Evolutionary conservation across 2,888 invertebrate genomes (phyloP), one percentile per base, ranked within the genome.

Genomic region (Mactromeris polynyma): DNA sequence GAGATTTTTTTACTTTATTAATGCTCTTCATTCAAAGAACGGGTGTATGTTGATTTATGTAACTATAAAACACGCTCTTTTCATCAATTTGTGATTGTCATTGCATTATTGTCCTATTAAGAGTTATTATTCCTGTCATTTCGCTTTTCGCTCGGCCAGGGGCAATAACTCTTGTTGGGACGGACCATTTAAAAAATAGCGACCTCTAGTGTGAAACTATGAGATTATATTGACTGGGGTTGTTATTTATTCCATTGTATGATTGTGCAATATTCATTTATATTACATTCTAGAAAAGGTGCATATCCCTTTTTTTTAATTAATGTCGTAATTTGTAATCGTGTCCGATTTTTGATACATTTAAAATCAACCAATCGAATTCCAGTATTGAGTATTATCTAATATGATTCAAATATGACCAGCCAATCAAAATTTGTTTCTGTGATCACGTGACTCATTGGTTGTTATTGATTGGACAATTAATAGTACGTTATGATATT

Each of bases 381-480:
- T 73, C 73, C 73, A 73, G 58, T 33, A 26, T 64, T 26, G 58
- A 64, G 58, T 26, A 64, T 64, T 26, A 64, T 26, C 26, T 26
- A 33, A 73, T 26, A 26, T 58, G 58, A 58, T 26, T n/a, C 36
- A 31, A 54, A 42, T 78, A 38, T 51, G 82, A 58, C 78, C 82
- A 87, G 82, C 82, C 86, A 82, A 87, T 87, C 82, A 87, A 87
- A 87, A 87, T 77, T 19, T 58, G 46, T 78, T 38, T 77, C 82
- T 87, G 73, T 82, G 82, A 82, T 87, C 86, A 87, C 58, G 82
- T 87, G 86, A 81, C 82, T 33, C 73, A 33, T 33, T 73, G 36
- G 17, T 73, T 36, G 73, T 73, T 33, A 36, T 73, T 73, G 73
- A 73, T 73, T 73, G 73, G 73, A 19, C 7, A 33, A 73, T 73